Percentiles rank a stretch among this genome's conserved stretches.
Evolutionary conservation across 2,797 vertebrate genomes (phyloP).

Genomic region (Champsocephalus gunnari): DNA sequence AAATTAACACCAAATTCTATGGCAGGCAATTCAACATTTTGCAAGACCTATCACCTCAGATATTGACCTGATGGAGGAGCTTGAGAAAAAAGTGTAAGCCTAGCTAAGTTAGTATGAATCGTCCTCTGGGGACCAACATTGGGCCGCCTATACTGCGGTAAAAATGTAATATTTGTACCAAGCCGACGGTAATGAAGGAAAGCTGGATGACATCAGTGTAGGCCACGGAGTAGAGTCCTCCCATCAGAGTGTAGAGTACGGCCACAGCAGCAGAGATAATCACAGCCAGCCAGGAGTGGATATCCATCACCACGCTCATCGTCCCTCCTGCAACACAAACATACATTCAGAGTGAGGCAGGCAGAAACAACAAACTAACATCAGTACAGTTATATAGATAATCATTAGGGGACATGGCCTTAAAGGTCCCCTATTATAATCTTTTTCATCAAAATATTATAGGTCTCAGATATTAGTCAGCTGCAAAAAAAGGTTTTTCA

Average conservation of each 20-base stretch:
- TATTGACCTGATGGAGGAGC: neutral
- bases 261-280: slow-evolving; percentile 77
- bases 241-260: slow-evolving; percentile 80
- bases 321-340: slow-evolving; percentile 75
- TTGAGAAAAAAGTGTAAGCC: neutral
- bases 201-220: slow-evolving; percentile 86
- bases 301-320: slow-evolving; percentile 80
- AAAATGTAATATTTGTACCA: slow-evolving; percentile 68
- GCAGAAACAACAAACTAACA: neutral
- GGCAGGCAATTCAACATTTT: too few relatives aligned
- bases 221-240: slow-evolving; percentile 85
- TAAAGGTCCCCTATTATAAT: too few relatives aligned
- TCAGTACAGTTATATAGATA: too few relatives aligned
- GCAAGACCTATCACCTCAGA: neutral
- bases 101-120: neutral
- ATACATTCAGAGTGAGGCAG: neutral
- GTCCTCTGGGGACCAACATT: neutral
- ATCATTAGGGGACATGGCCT: too few relatives aligned
- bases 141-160: too few relatives aligned
- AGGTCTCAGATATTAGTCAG: too few relatives aligned
- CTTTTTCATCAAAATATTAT: too few relatives aligned
- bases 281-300: slow-evolving; percentile 71
- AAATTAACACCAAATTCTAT: too few relatives aligned
- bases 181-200: slow-evolving; percentile 76
- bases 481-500: too few relatives aligned